Evolutionary conservation across 2,113 vertebrate species (phyloP).

Genomic region (human (Homo sapiens)): DNA sequence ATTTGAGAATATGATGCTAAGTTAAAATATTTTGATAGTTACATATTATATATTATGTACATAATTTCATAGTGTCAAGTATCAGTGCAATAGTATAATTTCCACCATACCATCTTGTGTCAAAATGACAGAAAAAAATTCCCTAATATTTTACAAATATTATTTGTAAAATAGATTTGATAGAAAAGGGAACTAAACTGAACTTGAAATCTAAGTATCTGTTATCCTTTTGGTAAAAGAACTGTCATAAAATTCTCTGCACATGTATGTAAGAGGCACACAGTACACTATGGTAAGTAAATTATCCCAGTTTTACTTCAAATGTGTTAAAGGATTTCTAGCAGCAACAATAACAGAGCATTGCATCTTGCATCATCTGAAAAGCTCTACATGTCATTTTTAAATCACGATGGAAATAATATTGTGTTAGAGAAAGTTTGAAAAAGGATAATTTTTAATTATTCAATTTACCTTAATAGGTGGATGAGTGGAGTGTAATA

Average conservation of each 20-base stretch:
- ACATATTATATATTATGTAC: neutral
- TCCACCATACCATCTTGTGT: neutral
- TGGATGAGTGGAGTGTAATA: neutral
- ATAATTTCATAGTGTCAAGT: neutral
- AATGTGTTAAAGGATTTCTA: neutral
- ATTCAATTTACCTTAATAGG: neutral
- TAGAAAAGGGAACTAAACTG: neutral
- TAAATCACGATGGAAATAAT: neutral
- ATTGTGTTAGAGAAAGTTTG: neutral
- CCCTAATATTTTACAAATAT: neutral
- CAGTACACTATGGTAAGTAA: neutral
- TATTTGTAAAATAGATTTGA: neutral
- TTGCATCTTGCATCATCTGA: neutral
- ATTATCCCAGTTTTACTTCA: constrained; percentile 22
- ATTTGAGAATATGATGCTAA: neutral
- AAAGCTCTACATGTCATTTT: neutral
- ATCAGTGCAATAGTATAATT: neutral
- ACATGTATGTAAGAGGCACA: neutral
- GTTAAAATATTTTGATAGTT: neutral
- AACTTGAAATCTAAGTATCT: neutral
- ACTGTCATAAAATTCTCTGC: neutral
- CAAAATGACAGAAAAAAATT: neutral
- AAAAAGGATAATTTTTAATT: neutral
- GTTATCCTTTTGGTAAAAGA: neutral
- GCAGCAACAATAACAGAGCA: neutral